Percentiles rank a stretch among this genome's conserved stretches.
These are phyloP conservation scores for Drosophila demipolita DNA, from an alignment of 2,888 invertebrate species.

Conservation along the genomic window DNA sequence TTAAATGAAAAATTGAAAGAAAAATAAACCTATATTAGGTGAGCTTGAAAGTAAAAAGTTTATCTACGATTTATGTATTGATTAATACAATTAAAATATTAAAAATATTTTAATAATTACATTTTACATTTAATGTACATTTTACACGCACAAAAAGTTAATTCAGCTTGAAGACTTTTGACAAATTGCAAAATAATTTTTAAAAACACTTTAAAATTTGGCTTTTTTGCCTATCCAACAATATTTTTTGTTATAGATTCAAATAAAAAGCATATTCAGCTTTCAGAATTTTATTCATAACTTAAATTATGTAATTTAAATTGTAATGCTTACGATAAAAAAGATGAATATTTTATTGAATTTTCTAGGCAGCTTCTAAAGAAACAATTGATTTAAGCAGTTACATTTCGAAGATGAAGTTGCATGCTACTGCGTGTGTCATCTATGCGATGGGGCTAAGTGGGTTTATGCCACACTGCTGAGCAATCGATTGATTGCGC, in stretches of 20 bases:
- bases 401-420: background rate
- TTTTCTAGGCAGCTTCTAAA: background rate
- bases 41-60: background rate
- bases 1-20: background rate
- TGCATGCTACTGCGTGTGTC: background rate
- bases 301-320: no score
- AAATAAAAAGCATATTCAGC: background rate
- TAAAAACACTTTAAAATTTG: background rate
- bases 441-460: constrained; percentile 17
- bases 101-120: background rate
- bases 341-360: background rate
- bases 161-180: background rate
- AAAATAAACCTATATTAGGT: background rate
- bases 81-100: background rate
- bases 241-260: background rate
- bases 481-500: constrained; percentile 13
- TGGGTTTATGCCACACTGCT: constrained; percentile 19
- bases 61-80: background rate
- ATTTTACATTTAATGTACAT: no score
- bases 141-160: background rate
- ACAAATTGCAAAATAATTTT: background rate
- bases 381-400: background rate
- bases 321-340: background rate
- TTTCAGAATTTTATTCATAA: background rate
- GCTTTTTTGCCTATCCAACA: background rate